phyloP scores from a whole-genome alignment of 2,113 vertebrate genomes.

The Gavia stellata region DNA sequence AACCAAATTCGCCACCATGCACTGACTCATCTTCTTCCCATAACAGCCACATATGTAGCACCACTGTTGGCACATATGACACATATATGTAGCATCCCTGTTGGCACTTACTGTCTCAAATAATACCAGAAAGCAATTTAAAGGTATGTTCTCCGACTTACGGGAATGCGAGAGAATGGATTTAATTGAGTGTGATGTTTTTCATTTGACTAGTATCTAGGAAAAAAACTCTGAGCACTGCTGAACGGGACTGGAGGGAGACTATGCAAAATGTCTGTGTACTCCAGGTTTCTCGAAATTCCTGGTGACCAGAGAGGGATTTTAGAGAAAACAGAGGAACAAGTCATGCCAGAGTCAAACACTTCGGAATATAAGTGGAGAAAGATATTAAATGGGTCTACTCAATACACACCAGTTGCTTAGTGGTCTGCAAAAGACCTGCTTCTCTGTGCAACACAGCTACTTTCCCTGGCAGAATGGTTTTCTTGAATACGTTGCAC shows the following conservation, averaged over 20 bases:
- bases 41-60: background rate
- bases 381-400: background rate
- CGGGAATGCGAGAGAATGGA: fast-evolving
- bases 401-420: background rate
- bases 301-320: fast-evolving
- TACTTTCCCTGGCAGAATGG: background rate
- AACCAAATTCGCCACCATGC: background rate
- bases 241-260: background rate
- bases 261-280: background rate
- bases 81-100: background rate
- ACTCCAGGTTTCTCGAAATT: background rate
- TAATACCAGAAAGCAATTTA: background rate
- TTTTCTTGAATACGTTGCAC: background rate
- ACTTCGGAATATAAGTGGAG: background rate
- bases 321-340: background rate
- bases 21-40: background rate
- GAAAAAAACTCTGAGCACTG: background rate
- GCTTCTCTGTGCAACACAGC: background rate
- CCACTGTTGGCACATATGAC: background rate
- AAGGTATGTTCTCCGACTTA: background rate
- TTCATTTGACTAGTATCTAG: background rate
- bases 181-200: background rate
- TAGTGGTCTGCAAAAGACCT: background rate
- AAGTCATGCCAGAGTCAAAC: background rate
- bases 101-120: background rate